phyloP scores from a whole-genome alignment of 2,797 vertebrate genomes.

The Acanthopagrus latus region DNA sequence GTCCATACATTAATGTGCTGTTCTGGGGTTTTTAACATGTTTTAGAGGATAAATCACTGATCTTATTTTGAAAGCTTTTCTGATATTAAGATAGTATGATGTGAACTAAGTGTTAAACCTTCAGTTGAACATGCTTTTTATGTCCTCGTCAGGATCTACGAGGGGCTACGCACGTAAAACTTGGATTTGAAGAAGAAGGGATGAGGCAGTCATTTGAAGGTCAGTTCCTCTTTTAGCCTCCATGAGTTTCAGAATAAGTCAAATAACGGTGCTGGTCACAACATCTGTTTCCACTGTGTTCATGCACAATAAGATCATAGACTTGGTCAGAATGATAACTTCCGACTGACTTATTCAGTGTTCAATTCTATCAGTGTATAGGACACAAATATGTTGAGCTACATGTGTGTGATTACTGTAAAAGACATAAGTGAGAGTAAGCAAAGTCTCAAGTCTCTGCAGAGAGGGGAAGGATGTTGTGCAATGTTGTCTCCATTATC shows the following conservation, averaged over 20 bases:
- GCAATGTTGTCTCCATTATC: not conserved
- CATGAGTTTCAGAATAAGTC: slow-evolving; percentile 7
- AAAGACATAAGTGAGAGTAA: not conserved
- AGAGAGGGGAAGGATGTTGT: slow-evolving; percentile 28
- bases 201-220: slow-evolving; percentile 30
- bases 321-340: not conserved
- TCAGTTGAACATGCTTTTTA: not conserved
- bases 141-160: not conserved
- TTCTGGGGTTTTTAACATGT: not conserved
- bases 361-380: not conserved
- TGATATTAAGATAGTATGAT: not conserved
- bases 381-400: not conserved
- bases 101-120: not conserved
- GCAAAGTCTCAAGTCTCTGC: not conserved
- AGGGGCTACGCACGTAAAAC: not conserved
- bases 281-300: not conserved
- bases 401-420: not conserved
- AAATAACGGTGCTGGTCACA: not conserved
- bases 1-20: not conserved
- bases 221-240: slow-evolving; percentile 55
- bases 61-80: not conserved
- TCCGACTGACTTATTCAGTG: not conserved
- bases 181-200: slow-evolving; percentile 14
- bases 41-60: not conserved
- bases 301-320: not conserved